These are phyloP conservation scores for Leptosomus discolor DNA, from an alignment of 2,113 vertebrate genomes.

Conservation along the genomic window DNA sequence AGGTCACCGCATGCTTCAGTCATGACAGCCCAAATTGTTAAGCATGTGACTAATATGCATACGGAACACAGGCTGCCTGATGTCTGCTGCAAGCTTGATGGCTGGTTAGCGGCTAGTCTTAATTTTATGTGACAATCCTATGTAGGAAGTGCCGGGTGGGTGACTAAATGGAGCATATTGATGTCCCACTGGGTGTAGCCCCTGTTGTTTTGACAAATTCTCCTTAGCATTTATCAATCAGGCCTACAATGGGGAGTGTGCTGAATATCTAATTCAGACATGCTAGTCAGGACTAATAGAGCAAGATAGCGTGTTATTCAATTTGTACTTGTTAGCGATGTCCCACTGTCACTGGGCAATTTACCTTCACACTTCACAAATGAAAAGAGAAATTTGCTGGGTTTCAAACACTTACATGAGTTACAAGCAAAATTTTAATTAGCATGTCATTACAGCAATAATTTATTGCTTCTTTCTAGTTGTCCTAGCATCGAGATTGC, in stretches of 20 bases:
- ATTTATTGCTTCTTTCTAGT: constrained; percentile 89
- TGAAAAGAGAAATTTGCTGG: constrained; percentile 92
- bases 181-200: constrained; percentile 89
- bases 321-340: constrained; percentile 87
- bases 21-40: constrained; percentile 83
- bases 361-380: constrained; percentile 91
- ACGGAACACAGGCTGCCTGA: constrained; percentile 79
- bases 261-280: constrained; percentile 83
- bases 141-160: constrained; percentile 80
- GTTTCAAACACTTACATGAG: constrained; percentile 93
- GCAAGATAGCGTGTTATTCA: constrained; percentile 85
- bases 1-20: constrained; percentile 82
- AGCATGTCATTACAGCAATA: constrained; percentile 90
- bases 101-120: constrained; percentile 84
- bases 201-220: constrained; percentile 94
- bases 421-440: constrained; percentile 99
- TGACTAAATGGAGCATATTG: constrained; percentile 93
- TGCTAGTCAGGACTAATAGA: constrained; percentile 79
- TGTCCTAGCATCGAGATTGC: constrained; percentile 79
- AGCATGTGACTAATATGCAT: constrained; percentile 83
- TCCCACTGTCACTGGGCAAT: constrained; percentile 87
- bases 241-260: constrained; percentile 78
- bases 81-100: constrained; percentile 78
- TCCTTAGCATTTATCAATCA: constrained; percentile 95
- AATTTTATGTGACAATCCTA: constrained; percentile 83